Evolutionary conservation across 1,140 invertebrate species (phyloP).

Genomic region (Drosophila kohkoa): DNA sequence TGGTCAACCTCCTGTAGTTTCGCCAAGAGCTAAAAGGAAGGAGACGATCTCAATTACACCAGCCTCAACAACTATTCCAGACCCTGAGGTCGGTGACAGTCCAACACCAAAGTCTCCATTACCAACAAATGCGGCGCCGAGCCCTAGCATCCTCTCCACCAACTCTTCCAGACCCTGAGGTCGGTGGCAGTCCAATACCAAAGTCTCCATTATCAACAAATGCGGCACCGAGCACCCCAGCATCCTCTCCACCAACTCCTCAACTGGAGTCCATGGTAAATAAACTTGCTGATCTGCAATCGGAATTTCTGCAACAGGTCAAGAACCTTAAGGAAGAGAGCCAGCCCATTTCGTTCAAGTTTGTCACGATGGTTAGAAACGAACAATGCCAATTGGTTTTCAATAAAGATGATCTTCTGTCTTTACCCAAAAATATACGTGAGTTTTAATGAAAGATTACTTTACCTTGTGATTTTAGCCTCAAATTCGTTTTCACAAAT

Average conservation of each 20-base stretch:
- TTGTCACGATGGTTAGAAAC: conserved; percentile 47
- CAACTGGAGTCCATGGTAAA: conserved; percentile 11
- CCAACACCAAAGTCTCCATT: neutral
- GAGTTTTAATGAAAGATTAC: conserved; percentile 28
- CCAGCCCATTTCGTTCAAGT: conserved; percentile 41
- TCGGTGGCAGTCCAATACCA: neutral
- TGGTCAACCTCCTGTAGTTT: neutral
- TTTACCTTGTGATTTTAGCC: neutral
- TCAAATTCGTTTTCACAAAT: neutral
- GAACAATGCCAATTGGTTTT: conserved; percentile 50
- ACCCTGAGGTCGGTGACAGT: neutral
- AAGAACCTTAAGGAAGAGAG: neutral
- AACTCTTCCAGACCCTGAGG: neutral
- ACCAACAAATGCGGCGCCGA: neutral
- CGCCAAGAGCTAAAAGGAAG: neutral
- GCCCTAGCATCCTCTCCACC: neutral
- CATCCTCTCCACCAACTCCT: neutral
- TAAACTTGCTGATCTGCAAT: conserved; percentile 50
- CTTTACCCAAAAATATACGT: conserved; percentile 56
- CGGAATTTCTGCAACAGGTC: conserved; percentile 50
- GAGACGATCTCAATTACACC: neutral
- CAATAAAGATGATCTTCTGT: conserved; percentile 42
- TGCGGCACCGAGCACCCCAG: neutral
- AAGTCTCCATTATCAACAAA: neutral
- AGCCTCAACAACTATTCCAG: neutral